phyloP scores from a whole-genome alignment of 2,797 vertebrate genomes.

The Amphiprion clarkii region DNA sequence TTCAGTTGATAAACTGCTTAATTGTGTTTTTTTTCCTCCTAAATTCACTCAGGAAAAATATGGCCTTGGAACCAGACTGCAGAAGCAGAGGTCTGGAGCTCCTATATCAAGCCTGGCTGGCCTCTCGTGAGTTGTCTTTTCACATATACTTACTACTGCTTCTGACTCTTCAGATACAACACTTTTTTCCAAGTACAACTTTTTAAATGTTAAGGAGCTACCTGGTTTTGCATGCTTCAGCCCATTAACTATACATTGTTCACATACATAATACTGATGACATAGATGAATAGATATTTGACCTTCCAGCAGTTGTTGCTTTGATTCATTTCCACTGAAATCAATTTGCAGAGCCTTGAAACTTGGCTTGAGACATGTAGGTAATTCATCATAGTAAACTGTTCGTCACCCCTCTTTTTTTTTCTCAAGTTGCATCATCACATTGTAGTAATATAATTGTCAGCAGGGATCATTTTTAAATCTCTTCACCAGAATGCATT shows the following conservation, averaged over 20 bases:
- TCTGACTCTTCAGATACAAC: background rate
- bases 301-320: constrained; percentile 22
- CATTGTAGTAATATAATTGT: constrained; percentile 24
- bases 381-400: constrained; percentile 45
- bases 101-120: constrained; percentile 93
- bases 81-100: constrained; percentile 93
- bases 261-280: constrained; percentile 21
- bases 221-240: background rate
- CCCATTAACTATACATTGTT: background rate
- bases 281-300: constrained; percentile 35
- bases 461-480: constrained; percentile 33
- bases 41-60: constrained; percentile 93
- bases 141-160: background rate
- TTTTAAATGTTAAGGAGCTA: background rate
- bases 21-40: constrained; percentile 19
- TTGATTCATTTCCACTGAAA: constrained; percentile 54
- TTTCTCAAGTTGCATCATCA: constrained; percentile 21
- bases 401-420: constrained; percentile 32
- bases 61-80: constrained; percentile 95
- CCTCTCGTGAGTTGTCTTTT: constrained; percentile 91
- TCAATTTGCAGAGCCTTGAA: constrained; percentile 50
- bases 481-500: constrained; percentile 19
- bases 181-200: background rate
- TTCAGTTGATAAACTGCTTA: constrained; percentile 5
- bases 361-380: constrained; percentile 23